Evolutionary conservation across 2,113 vertebrate genomes (phyloP).

Genomic region (Prinia subflava): DNA sequence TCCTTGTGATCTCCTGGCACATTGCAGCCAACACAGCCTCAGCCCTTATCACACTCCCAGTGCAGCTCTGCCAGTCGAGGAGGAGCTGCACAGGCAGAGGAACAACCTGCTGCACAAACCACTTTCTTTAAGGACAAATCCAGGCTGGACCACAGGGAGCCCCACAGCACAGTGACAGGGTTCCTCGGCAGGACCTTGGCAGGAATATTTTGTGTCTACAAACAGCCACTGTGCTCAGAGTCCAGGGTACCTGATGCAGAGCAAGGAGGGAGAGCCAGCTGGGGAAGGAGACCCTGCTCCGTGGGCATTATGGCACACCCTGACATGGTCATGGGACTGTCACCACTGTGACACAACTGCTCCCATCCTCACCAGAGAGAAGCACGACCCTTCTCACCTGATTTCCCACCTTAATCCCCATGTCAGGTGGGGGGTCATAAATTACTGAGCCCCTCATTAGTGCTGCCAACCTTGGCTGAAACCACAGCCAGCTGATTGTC

Average conservation of each 20-base stretch:
- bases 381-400: not conserved
- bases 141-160: not conserved
- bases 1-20: not conserved
- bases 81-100: not conserved
- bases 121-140: not conserved
- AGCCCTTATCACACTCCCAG: not conserved
- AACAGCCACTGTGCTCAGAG: not conserved
- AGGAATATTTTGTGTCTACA: not conserved
- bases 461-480: slow-evolving; percentile 66
- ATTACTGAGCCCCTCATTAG: not conserved
- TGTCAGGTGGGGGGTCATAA: rapidly evolving
- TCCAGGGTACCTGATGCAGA: not conserved
- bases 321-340: rapidly evolving
- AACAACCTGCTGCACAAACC: not conserved
- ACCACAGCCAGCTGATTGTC: slow-evolving; percentile 66
- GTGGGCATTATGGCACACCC: rapidly evolving
- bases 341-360: not conserved
- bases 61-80: not conserved
- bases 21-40: not conserved
- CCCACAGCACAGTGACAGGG: rapidly evolving
- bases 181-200: not conserved
- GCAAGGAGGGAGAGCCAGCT: not conserved
- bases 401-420: not conserved
- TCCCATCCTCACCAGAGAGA: not conserved
- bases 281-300: not conserved